These are phyloP conservation scores for Neopelma chrysocephalum DNA, from an alignment of 2,797 vertebrate species.

Conservation along the genomic window DNA sequence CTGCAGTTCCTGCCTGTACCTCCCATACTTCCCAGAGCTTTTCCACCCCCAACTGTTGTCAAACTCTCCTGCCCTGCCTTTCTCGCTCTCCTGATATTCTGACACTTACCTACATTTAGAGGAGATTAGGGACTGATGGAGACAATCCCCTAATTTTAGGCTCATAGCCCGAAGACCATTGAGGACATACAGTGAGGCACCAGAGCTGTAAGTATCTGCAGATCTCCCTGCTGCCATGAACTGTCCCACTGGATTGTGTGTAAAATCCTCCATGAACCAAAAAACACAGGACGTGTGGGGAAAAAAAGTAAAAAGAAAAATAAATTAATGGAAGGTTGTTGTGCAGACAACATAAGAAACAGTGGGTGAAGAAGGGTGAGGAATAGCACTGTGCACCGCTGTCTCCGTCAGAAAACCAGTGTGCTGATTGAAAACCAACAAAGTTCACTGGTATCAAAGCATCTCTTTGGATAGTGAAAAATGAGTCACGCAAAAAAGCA, in stretches of 20 bases:
- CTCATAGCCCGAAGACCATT: neutral
- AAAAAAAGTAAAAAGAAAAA: neutral
- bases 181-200: neutral
- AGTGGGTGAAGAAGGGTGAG: neutral
- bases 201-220: neutral
- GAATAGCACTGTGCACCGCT: neutral
- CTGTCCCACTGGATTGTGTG: neutral
- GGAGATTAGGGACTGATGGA: neutral
- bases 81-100: neutral
- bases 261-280: neutral
- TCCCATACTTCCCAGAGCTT: neutral
- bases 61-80: neutral
- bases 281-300: neutral
- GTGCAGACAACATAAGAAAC: neutral
- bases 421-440: neutral
- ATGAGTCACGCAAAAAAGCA: neutral
- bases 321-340: neutral
- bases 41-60: neutral
- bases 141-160: neutral
- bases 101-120: neutral
- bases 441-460: neutral
- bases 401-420: neutral
- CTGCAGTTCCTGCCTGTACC: neutral
- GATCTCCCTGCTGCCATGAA: neutral
- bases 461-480: neutral